Percentiles rank a stretch among this genome's conserved stretches.
These are phyloP conservation scores for Apus apus DNA, from an alignment of 2,113 vertebrate genomes.

Conservation along the genomic window DNA sequence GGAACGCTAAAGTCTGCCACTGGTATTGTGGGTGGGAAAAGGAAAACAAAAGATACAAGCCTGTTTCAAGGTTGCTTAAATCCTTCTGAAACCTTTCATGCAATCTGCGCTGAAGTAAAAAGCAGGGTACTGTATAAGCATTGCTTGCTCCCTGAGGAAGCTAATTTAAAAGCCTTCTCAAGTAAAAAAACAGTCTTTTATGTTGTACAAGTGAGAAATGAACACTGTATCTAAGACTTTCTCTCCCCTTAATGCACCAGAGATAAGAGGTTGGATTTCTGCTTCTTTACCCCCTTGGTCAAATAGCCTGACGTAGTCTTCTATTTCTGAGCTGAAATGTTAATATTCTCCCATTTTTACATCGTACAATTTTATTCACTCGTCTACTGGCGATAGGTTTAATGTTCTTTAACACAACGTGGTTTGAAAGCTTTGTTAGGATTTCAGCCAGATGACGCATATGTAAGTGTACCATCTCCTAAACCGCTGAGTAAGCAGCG, in stretches of 20 bases:
- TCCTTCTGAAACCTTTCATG: not conserved
- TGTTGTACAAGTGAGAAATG: not conserved
- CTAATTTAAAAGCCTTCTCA: not conserved
- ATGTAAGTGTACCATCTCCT: not conserved
- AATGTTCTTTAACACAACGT: not conserved
- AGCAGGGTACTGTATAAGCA: not conserved
- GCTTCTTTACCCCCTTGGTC: not conserved
- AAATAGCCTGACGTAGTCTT: not conserved
- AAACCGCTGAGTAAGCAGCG: not conserved
- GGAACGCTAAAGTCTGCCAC: conserved; percentile 27
- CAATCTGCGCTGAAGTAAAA: not conserved
- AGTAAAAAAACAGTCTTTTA: not conserved
- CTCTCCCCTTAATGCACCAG: not conserved
- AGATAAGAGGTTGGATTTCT: not conserved
- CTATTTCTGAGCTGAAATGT: not conserved
- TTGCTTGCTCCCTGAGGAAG: not conserved
- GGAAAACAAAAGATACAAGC: not conserved
- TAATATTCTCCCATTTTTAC: not conserved
- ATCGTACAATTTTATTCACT: not conserved
- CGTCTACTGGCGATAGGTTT: not conserved
- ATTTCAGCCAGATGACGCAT: not conserved
- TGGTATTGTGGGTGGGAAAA: not conserved
- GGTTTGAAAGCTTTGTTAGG: not conserved
- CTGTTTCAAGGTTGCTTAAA: conserved; percentile 38
- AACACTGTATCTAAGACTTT: not conserved